These are phyloP conservation scores for Mixornis gularis DNA, from an alignment of 2,113 vertebrate species.

Conservation along the genomic window DNA sequence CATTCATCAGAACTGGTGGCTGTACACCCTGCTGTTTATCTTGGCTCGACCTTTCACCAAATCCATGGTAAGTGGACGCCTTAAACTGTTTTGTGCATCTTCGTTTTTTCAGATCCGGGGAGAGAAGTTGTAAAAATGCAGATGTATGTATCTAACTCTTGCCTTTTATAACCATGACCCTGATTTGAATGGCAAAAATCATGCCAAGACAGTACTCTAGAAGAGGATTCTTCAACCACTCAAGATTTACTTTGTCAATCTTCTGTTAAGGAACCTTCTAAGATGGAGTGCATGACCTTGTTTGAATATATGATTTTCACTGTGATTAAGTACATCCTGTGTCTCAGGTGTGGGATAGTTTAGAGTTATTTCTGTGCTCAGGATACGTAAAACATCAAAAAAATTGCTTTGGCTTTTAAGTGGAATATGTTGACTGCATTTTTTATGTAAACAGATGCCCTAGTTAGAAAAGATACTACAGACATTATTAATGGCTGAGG, in stretches of 20 bases:
- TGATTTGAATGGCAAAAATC: background rate
- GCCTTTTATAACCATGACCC: background rate
- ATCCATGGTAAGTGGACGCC: slow-evolving; percentile 86
- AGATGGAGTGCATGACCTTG: background rate
- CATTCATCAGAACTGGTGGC: slow-evolving; percentile 89
- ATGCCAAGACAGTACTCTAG: background rate
- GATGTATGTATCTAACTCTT: background rate
- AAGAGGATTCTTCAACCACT: background rate
- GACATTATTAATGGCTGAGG: slow-evolving; percentile 30
- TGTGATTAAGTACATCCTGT: background rate
- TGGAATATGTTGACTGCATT: slow-evolving; percentile 5
- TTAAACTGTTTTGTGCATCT: background rate
- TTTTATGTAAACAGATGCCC: slow-evolving; percentile 45
- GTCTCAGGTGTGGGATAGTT: background rate
- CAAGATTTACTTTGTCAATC: background rate
- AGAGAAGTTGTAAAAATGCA: background rate
- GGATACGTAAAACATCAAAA: background rate
- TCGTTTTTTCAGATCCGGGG: background rate
- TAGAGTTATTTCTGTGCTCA: background rate
- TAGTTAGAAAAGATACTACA: slow-evolving; percentile 30
- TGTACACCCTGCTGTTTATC: slow-evolving; percentile 89
- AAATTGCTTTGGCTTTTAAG: slow-evolving; percentile 19
- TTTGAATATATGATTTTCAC: background rate
- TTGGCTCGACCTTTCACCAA: slow-evolving; percentile 94
- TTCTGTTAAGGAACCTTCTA: background rate